phyloP scores from a whole-genome alignment of 2,888 invertebrate genomes.

The Diarsia brunnea region DNA sequence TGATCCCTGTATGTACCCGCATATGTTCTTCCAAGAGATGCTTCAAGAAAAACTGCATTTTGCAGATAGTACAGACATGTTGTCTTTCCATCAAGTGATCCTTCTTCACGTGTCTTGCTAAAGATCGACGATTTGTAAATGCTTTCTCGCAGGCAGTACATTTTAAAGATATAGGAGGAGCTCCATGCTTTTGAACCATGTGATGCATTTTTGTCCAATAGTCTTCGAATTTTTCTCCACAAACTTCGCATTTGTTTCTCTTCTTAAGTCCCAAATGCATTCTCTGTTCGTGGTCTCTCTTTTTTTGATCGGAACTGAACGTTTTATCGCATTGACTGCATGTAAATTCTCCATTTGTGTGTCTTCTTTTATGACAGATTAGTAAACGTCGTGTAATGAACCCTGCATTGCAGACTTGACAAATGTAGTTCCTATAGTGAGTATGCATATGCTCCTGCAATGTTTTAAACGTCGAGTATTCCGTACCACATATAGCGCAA shows the following conservation, averaged over 20 bases:
- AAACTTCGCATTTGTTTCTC: slow-evolving; percentile 75
- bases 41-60: slow-evolving; percentile 77
- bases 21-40: slow-evolving; percentile 75
- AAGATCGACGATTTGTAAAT: slow-evolving; percentile 73
- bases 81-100: slow-evolving; percentile 78
- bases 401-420: slow-evolving; percentile 70
- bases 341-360: slow-evolving; percentile 75
- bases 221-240: slow-evolving; percentile 75
- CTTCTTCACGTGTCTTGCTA: slow-evolving; percentile 76
- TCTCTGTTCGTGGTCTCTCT: slow-evolving; percentile 69
- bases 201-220: slow-evolving; percentile 76
- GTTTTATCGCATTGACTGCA: slow-evolving; percentile 84
- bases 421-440: slow-evolving; percentile 71
- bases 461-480: slow-evolving; percentile 68
- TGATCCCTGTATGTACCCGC: slow-evolving; percentile 77
- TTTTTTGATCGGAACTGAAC: slow-evolving; percentile 75
- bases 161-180: slow-evolving; percentile 70
- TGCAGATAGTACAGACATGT: slow-evolving; percentile 74
- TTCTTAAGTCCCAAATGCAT: slow-evolving; percentile 71
- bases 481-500: slow-evolving; percentile 63
- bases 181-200: slow-evolving; percentile 72
- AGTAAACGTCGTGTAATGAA: slow-evolving; percentile 66
- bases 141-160: slow-evolving; percentile 78
- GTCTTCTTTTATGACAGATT: slow-evolving; percentile 64
- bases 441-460: slow-evolving; percentile 73